These are phyloP conservation scores for Tetragnatha montana DNA, from an alignment of 2,888 invertebrate genomes.

Conservation along the genomic window DNA sequence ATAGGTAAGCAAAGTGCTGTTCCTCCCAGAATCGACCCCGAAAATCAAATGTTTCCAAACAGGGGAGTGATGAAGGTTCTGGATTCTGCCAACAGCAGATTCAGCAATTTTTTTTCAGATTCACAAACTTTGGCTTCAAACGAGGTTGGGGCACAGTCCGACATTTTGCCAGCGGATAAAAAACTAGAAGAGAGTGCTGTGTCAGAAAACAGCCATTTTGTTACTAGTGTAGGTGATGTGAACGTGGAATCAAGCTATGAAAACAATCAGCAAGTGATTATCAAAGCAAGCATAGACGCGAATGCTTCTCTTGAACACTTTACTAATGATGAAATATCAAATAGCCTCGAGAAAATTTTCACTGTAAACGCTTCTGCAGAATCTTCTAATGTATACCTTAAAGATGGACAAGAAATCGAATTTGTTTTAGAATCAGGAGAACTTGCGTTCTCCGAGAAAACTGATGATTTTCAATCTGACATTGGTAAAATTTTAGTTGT, in stretches of 20 bases:
- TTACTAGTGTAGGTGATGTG: neutral
- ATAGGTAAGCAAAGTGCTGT: neutral
- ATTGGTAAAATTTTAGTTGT: too few species aligned
- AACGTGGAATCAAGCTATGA: neutral
- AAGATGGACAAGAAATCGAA: slow-evolving; percentile 7
- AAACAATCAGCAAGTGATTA: neutral
- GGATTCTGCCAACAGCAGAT: neutral
- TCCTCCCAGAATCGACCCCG: neutral
- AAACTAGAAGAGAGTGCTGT: neutral
- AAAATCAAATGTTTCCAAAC: neutral
- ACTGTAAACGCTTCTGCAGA: neutral
- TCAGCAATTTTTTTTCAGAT: neutral
- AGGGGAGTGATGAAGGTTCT: neutral
- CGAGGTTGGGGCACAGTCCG: neutral
- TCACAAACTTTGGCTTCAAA: neutral
- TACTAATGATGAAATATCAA: slow-evolving; percentile 41
- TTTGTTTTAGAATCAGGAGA: slow-evolving; percentile 28
- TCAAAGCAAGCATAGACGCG: neutral
- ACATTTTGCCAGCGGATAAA: neutral
- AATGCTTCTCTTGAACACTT: slow-evolving; percentile 30
- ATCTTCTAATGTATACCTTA: slow-evolving; percentile 7
- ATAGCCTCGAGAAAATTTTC: slow-evolving; percentile 48
- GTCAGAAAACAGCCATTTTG: neutral
- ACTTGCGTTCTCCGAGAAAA: neutral
- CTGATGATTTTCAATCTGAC: neutral